Evolutionary conservation across 1,140 invertebrate species (phyloP).

Genomic region (Lepidurus arcticus): DNA sequence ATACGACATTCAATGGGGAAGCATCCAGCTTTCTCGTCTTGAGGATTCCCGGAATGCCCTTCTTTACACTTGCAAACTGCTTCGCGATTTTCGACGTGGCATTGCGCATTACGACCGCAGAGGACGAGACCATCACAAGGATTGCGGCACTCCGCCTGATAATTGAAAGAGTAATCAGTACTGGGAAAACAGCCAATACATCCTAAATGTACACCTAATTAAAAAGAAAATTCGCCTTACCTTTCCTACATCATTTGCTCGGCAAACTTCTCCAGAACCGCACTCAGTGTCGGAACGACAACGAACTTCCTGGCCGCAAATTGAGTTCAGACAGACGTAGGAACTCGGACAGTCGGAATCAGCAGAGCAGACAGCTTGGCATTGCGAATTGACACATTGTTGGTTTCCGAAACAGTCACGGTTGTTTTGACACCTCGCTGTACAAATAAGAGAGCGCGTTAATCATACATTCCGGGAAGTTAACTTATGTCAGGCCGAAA

Average conservation of each 20-base stretch:
- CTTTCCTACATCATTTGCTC: conserved; percentile 59
- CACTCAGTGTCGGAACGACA: conserved; percentile 67
- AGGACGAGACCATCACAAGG: conserved; percentile 60
- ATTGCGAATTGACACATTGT: conserved; percentile 65
- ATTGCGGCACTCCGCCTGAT: conserved; percentile 58
- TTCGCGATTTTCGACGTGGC: conserved; percentile 60
- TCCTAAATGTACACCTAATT: conserved; percentile 1
- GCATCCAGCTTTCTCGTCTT: conserved; percentile 62
- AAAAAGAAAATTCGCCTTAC: neutral
- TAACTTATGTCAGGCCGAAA: no score
- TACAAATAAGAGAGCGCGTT: conserved; percentile 38
- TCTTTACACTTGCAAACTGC: conserved; percentile 67
- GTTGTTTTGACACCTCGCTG: conserved; percentile 63
- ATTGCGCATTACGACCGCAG: conserved; percentile 75
- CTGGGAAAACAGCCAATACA: no score
- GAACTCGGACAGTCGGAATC: conserved; percentile 72
- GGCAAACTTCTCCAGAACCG: conserved; percentile 58
- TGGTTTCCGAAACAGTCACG: conserved; percentile 75
- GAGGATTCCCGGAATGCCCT: conserved; percentile 72
- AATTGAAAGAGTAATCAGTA: conserved; percentile 31
- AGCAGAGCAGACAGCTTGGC: conserved; percentile 67
- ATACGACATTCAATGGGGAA: conserved; percentile 65
- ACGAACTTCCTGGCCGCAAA: conserved; percentile 56
- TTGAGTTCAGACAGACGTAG: conserved; percentile 65
- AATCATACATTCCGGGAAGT: conserved; percentile 7